Evolutionary conservation across 1,140 invertebrate species (phyloP).

Genomic region (Zaprionus ghesquierei): DNA sequence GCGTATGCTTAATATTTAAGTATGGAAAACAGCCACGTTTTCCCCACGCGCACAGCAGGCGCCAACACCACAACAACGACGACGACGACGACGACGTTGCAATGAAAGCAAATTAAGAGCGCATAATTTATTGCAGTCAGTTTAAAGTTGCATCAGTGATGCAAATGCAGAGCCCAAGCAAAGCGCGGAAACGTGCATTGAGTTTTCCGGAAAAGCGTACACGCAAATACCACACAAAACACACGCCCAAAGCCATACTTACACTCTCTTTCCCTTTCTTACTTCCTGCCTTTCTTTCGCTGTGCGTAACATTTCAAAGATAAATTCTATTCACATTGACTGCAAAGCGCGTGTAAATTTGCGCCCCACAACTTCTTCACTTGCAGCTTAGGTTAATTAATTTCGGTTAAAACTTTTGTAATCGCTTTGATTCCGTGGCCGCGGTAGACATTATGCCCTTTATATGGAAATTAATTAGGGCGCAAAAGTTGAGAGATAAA

Average conservation of each 20-base stretch:
- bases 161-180: background rate
- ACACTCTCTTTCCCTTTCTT: background rate
- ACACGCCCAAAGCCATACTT: too few species aligned
- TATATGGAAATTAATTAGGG: background rate
- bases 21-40: slow-evolving; percentile 12
- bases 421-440: background rate
- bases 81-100: background rate
- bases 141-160: slow-evolving; percentile 2
- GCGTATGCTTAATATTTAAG: slow-evolving; percentile 38
- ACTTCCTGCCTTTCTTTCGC: too few species aligned
- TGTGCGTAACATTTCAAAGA: background rate
- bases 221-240: too few species aligned
- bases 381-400: background rate
- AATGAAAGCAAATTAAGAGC: background rate
- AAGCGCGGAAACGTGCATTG: background rate
- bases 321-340: background rate
- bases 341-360: background rate
- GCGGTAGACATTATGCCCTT: background rate
- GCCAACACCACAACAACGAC: background rate
- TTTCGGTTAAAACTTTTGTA: background rate
- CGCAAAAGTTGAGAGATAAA: too few species aligned
- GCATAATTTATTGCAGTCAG: slow-evolving; percentile 8
- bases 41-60: background rate
- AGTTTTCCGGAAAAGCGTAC: too few species aligned
- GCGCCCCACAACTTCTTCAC: background rate